Evolutionary conservation across 2,797 vertebrate genomes (phyloP), one percentile per base, ranked within the genome.

Genomic region (Tympanoctomys barrerae): DNA sequence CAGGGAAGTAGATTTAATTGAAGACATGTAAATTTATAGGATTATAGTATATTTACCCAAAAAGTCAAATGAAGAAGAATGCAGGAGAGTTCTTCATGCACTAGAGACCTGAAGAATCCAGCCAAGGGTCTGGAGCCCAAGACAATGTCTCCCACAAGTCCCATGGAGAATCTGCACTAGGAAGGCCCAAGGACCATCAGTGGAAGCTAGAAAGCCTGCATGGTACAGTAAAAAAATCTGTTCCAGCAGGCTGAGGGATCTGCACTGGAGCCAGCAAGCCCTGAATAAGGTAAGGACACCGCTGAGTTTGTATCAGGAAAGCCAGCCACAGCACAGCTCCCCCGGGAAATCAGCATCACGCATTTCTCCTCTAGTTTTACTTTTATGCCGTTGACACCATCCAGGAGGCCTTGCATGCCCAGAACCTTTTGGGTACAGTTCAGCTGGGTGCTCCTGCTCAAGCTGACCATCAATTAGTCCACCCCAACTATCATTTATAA

Each of bases 241-340:
- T n/a, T n/a, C 18, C 66, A 70, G 66, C 13, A 36, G 66, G 2
- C 66, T 70, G 33, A 73, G 71, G 71, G 21, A 11, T 39, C 10
- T 24, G 4, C 21, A 39, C 22, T 12, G 70, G 36, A 42, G 36
- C 36, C 70, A 73, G 70, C 9, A 6, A 13, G 70, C 22, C 0
- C 24, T 26, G 22, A 5, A 7, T 0, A 42, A 24, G 39, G 39
- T 8, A 11, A 42, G 5, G 22, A 36, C n/a, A 36, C 1, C 2
- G 24, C 4, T 6, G 11, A 42, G 22, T 13, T 42, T 24, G 21
- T 73, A 42, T 73, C 22, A 42, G 6, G 70, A 71, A 39, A 22
- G 39, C 36, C 70, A 71, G 36, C 36, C 21, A 8, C 33, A 7
- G 10, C 36, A 22, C 22, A 71, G 36, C 70, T 22, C 39, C 36